Conservation (phyloP, 2,888 invertebrate genomes). For the Ypsolopha sequella region DNA sequence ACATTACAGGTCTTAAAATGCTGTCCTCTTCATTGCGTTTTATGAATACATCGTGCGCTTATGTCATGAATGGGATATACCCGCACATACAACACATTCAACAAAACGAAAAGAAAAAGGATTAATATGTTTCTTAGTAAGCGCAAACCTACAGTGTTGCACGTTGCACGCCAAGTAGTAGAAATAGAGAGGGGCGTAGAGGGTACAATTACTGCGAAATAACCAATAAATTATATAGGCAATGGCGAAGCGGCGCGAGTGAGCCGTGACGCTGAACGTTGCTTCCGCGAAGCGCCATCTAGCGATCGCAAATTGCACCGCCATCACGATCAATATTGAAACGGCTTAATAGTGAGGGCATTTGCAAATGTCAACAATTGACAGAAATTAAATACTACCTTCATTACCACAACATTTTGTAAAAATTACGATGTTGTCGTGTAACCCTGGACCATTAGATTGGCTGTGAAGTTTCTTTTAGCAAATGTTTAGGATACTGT, state of each 20-base stretch:
- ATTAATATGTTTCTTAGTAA: slow-evolving; percentile 5
- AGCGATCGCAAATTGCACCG: slow-evolving; percentile 50
- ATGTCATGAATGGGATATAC: slow-evolving; percentile 1
- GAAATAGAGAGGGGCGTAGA: slow-evolving; percentile 39
- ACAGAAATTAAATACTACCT: not conserved
- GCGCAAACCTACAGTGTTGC: slow-evolving; percentile 6
- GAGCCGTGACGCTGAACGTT: slow-evolving; percentile 47
- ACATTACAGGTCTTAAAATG: no score
- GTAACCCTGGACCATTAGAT: no score
- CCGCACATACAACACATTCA: no score
- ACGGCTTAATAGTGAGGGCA: slow-evolving; percentile 2
- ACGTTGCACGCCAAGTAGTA: slow-evolving; percentile 22
- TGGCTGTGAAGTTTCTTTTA: no score
- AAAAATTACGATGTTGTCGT: no score
- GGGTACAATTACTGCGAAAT: slow-evolving; percentile 58
- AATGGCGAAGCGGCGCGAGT: slow-evolving; percentile 31
- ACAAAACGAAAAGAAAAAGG: not conserved
- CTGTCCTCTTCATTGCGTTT: no score
- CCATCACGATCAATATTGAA: slow-evolving; percentile 51
- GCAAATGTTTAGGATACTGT: no score
- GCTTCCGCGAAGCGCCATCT: slow-evolving; percentile 60
- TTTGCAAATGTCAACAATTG: not conserved
- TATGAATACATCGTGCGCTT: no score
- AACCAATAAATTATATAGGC: slow-evolving; percentile 32
- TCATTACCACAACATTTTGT: no score